Evolutionary conservation across 1,140 invertebrate genomes (phyloP).

Genomic region (Drosophila littoralis): DNA sequence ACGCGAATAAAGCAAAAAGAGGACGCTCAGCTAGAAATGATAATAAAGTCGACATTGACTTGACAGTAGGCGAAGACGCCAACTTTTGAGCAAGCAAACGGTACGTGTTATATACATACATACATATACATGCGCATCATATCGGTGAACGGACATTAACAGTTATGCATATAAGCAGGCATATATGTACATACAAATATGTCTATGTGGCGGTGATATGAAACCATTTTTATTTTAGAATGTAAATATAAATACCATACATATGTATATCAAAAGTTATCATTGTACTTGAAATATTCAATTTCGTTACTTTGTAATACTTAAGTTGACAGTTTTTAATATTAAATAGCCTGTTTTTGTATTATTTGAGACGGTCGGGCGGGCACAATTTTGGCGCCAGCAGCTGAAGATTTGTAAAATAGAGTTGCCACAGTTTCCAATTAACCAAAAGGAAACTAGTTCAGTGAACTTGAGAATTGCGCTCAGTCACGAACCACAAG

Average conservation of each 20-base stretch:
- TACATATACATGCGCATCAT: not conserved
- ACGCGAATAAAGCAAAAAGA: not conserved
- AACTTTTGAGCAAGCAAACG: not conserved
- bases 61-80: not conserved
- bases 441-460: not conserved
- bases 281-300: not conserved
- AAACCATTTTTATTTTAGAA: not conserved
- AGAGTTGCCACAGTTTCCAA: constrained; percentile 4
- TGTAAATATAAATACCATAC: not conserved
- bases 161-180: not conserved
- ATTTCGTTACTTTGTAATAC: not conserved
- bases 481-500: constrained; percentile 10
- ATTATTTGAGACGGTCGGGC: not conserved
- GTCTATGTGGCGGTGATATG: not conserved
- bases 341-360: not conserved
- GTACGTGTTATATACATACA: not conserved
- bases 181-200: not conserved
- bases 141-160: not conserved
- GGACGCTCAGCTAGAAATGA: not conserved
- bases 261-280: not conserved
- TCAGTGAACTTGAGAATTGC: not conserved
- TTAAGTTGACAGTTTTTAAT: not conserved
- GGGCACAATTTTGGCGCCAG: constrained; percentile 8
- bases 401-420: not conserved
- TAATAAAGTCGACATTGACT: not conserved